phyloP scores from a whole-genome alignment of 2,797 vertebrate species.

The Crocidura indochinensis region DNA sequence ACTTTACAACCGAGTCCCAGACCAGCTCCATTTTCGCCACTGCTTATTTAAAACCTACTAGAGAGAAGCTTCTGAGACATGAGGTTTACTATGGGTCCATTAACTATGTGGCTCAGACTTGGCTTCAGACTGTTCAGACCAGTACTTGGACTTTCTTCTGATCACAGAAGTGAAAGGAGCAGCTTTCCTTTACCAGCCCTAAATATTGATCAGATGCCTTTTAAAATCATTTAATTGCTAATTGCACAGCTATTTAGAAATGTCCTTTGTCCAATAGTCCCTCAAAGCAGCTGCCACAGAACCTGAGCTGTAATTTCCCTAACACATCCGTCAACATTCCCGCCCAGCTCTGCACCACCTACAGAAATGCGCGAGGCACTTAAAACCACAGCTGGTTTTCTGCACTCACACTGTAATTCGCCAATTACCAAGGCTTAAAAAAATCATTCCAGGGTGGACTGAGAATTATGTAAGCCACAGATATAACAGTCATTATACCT shows the following conservation, averaged over 20 bases:
- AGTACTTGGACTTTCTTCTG: background rate
- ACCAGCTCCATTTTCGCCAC: no score
- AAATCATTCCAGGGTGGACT: slow-evolving; percentile 78
- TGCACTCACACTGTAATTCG: slow-evolving; percentile 80
- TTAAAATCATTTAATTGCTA: slow-evolving; percentile 77
- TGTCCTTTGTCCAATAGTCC: slow-evolving; percentile 60
- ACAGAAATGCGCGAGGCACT: slow-evolving; percentile 72
- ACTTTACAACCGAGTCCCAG: no score
- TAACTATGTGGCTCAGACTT: background rate
- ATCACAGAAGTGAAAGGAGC: slow-evolving; percentile 37
- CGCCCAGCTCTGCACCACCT: slow-evolving; percentile 74
- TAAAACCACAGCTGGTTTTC: slow-evolving; percentile 83
- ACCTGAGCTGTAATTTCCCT: slow-evolving; percentile 74
- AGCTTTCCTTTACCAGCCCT: slow-evolving; percentile 63
- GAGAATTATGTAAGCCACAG: slow-evolving; percentile 77
- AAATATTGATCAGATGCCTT: slow-evolving; percentile 74
- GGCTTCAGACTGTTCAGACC: background rate
- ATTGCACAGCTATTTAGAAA: slow-evolving; percentile 70
- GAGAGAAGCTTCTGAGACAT: background rate
- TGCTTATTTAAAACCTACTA: background rate
- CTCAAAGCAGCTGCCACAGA: slow-evolving; percentile 67
- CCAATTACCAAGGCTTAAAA: slow-evolving; percentile 83
- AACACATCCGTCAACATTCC: slow-evolving; percentile 75
- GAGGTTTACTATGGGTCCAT: background rate
- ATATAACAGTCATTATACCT: slow-evolving; percentile 82